These are phyloP conservation scores for Oxyteleia sp. DNA, from an alignment of 2,888 invertebrate species.

Conservation along the genomic window DNA sequence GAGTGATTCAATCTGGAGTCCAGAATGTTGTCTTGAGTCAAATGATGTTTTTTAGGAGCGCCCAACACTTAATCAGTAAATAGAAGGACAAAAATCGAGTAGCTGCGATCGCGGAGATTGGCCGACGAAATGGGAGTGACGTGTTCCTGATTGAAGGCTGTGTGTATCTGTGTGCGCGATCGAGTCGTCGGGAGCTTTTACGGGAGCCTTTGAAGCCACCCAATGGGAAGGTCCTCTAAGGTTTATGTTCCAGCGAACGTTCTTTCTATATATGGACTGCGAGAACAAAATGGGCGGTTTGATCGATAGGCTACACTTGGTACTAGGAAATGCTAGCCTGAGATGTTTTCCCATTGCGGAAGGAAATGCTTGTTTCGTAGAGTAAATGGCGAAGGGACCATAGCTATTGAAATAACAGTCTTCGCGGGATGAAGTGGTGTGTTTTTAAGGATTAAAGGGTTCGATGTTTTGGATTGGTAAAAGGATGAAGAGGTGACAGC, in stretches of 20 bases:
- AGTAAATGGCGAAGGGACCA: slow-evolving; percentile 12
- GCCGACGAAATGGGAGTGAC: slow-evolving; percentile 47
- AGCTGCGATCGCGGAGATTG: slow-evolving; percentile 36
- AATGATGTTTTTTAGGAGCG: too few species aligned
- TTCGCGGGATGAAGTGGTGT: slow-evolving; percentile 28
- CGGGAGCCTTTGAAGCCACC: slow-evolving; percentile 41
- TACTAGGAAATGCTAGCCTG: slow-evolving; percentile 28
- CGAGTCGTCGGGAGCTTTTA: slow-evolving; percentile 61
- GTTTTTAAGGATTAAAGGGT: slow-evolving; percentile 47
- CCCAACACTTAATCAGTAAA: too few species aligned
- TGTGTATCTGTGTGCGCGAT: slow-evolving; percentile 22
- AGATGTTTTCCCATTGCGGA: slow-evolving; percentile 39
- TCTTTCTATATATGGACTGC: slow-evolving; percentile 9
- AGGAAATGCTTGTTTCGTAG: slow-evolving; percentile 40
- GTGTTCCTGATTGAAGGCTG: slow-evolving; percentile 45
- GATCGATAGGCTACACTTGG: slow-evolving; percentile 55
- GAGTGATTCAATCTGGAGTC: not conserved
- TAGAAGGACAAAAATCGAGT: too few species aligned
- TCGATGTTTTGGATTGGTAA: slow-evolving; percentile 29
- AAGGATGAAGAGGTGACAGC: slow-evolving; percentile 31
- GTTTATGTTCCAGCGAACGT: slow-evolving; percentile 26
- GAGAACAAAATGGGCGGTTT: slow-evolving; percentile 44
- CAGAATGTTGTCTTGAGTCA: too few species aligned
- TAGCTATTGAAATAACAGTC: slow-evolving; percentile 43
- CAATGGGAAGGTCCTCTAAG: slow-evolving; percentile 44